Percentiles rank a stretch among this genome's conserved stretches.
phyloP scores from a whole-genome alignment of 1,140 invertebrate genomes.

The Drosophila rufa region DNA sequence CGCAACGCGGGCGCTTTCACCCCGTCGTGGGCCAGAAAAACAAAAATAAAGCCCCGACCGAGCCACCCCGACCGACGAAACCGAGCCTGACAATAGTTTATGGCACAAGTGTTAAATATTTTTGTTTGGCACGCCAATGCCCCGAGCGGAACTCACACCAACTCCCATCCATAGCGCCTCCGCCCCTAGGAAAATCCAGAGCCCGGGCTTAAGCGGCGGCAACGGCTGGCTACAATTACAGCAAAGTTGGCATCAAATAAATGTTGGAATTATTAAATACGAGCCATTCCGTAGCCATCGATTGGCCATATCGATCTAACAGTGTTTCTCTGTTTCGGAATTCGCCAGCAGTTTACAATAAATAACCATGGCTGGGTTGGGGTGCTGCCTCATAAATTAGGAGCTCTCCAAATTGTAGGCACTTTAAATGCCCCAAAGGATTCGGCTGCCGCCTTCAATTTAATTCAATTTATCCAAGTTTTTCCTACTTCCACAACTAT shows the following conservation, averaged over 20 bases:
- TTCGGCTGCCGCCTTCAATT: constrained; percentile 51
- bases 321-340: constrained; percentile 43
- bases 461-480: constrained; percentile 77
- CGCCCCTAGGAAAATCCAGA: constrained; percentile 29
- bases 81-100: constrained; percentile 75
- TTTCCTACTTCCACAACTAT: constrained; percentile 51
- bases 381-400: constrained; percentile 60
- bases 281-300: constrained; percentile 60
- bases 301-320: constrained; percentile 74
- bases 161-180: not conserved
- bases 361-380: constrained; percentile 49
- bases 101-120: constrained; percentile 82
- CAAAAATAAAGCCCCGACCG: not conserved
- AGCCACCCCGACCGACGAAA: constrained; percentile 5
- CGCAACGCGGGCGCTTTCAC: constrained; percentile 9
- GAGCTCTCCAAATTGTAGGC: constrained; percentile 20
- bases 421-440: constrained; percentile 42
- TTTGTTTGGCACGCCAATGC: constrained; percentile 80
- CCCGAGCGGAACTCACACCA: constrained; percentile 30
- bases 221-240: constrained; percentile 63
- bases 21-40: constrained; percentile 7
- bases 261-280: constrained; percentile 83
- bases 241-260: constrained; percentile 73
- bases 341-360: constrained; percentile 73
- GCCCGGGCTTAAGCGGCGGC: constrained; percentile 29